Percentiles rank a stretch among this genome's conserved stretches.
Conservation (phyloP, 2,797 vertebrate species). For the Enteromius argenteus region DNA sequence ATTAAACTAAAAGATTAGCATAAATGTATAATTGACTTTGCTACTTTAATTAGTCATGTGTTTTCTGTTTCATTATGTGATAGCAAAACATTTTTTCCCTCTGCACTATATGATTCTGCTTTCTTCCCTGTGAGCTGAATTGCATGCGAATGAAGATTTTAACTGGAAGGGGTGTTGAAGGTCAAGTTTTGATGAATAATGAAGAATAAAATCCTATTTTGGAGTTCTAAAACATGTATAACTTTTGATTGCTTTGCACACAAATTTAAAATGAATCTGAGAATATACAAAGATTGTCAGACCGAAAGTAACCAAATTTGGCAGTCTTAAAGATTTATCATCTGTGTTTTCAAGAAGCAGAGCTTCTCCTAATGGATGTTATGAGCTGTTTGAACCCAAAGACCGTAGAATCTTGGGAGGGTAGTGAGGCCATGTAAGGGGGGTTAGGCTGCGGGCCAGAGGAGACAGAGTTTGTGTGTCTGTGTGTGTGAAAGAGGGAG, state of each 20-base stretch:
- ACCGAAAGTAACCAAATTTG: background rate
- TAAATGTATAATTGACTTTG: background rate
- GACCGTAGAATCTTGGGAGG: constrained; percentile 44
- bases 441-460: constrained; percentile 34
- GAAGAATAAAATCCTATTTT: background rate
- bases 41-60: background rate
- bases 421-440: constrained; percentile 48
- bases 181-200: constrained; percentile 2
- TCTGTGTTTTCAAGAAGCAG: background rate
- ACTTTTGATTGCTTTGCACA: background rate
- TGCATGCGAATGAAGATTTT: background rate
- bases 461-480: constrained; percentile 48
- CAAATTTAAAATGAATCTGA: background rate
- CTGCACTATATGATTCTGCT: background rate
- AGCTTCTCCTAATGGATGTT: constrained; percentile 13
- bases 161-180: background rate
- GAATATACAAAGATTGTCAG: background rate
- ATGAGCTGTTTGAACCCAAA: constrained; percentile 35
- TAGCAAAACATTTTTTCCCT: background rate
- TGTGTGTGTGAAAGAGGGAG: constrained; percentile 49
- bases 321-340: background rate
- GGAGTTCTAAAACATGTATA: background rate
- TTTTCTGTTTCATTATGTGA: background rate
- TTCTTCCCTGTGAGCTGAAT: background rate
- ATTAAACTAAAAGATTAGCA: background rate